Evolutionary conservation across 2,888 invertebrate genomes (phyloP), one percentile per base, ranked within the genome.

Genomic region (Drosophila barbarae): DNA sequence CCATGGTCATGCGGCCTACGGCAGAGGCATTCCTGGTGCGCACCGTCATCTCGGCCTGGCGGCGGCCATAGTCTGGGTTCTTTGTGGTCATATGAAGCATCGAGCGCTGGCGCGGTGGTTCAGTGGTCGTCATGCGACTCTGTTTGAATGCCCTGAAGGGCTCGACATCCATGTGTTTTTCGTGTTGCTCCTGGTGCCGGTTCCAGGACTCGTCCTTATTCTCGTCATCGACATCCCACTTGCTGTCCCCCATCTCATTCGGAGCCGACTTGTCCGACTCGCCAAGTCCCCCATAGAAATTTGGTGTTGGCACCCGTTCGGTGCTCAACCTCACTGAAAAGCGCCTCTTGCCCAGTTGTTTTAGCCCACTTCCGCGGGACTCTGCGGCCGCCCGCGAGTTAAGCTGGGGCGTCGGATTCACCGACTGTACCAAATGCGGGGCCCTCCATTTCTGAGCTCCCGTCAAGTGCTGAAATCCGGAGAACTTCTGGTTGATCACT

Each of bases 401-500:
- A 8, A 69, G 41, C 26, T 59, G 47, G 0, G 76, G 61, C 0
- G 44, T 51, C 1, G 71, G 57, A 28, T 46, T 58, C 13, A 63
- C 73, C 1, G 26, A 7, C n/a, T 59, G 44, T 0, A 67, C 53
- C 0, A 38, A 8, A 6, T 50, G 58, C 5, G 53, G 51, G 7
- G 39, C 18, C 12, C 21, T 9, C 9, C 30, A 36, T 28, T 49
- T 39, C 28, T n/a, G 36, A 7, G 53, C 44, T 18, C 23, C 15
- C 0, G 39, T 36, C 6, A 67, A 35, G 9, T 18, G 12, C 32
- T 34, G 32, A 10, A 39, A 41, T 1, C 60, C 50, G 8, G 69
- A 56, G 28, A 42, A 69, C 10, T 67, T 66, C 8, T 55, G 54
- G 49, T 55, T 72, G 1, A 69, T 68, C 2, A 81, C 47, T 3